A percentile compares a stretch with the other conserved stretches of the same genome.
These are phyloP conservation scores for Elegia similella DNA, from an alignment of 2,888 invertebrate genomes.

Conservation along the genomic window DNA sequence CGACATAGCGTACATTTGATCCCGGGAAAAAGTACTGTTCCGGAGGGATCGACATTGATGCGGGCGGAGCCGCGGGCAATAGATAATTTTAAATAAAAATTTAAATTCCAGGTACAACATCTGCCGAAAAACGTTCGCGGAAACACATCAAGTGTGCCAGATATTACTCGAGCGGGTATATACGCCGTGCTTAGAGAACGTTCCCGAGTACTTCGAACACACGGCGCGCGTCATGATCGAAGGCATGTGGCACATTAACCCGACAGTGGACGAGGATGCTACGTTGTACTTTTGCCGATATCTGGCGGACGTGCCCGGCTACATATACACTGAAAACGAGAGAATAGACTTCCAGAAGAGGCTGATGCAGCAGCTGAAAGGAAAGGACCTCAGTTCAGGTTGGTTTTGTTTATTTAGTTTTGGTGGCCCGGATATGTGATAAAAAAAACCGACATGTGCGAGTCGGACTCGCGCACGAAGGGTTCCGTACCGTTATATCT, in stretches of 20 bases:
- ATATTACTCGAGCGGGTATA: slow-evolving; percentile 82
- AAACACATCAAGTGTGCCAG: slow-evolving; percentile 83
- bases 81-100: no score
- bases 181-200: slow-evolving; percentile 82
- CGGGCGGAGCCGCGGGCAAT: no score
- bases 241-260: slow-evolving; percentile 86
- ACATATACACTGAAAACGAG: slow-evolving; percentile 67
- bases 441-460: no score
- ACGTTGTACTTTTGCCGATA: slow-evolving; percentile 80
- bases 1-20: no score
- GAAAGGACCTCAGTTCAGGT: slow-evolving; percentile 55
- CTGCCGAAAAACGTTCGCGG: slow-evolving; percentile 83
- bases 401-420: neutral
- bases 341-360: slow-evolving; percentile 47
- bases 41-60: no score
- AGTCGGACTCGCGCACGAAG: no score
- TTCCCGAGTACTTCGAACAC: slow-evolving; percentile 83
- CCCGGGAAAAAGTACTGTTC: no score
- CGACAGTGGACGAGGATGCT: slow-evolving; percentile 75
- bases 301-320: slow-evolving; percentile 81
- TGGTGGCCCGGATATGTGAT: no score
- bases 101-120: slow-evolving; percentile 83
- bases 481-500: no score
- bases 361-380: slow-evolving; percentile 46
- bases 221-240: slow-evolving; percentile 85